phyloP scores from a whole-genome alignment of 2,888 invertebrate species.

The Cistogaster globosa region DNA sequence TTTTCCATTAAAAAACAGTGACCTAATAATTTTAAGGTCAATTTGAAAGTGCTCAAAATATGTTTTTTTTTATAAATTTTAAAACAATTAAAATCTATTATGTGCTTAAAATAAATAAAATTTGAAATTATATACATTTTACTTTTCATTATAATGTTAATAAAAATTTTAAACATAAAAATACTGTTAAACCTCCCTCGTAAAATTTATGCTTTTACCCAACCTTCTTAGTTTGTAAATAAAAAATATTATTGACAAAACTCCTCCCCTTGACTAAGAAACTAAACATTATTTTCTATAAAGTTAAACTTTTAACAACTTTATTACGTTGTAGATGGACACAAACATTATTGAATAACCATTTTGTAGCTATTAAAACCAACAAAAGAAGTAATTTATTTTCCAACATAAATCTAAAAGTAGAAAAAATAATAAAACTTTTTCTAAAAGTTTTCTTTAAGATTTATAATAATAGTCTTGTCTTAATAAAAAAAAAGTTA shows the following conservation, averaged over 20 bases:
- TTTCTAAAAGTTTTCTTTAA: conserved; percentile 42
- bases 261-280: conserved; percentile 1
- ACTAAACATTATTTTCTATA: background rate
- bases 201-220: background rate
- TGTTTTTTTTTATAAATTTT: no score
- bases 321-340: conserved; percentile 3
- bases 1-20: no score
- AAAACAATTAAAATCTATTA: no score
- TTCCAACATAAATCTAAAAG: conserved; percentile 26
- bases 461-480: conserved; percentile 20
- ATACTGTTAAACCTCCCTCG: background rate
- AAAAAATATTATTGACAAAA: conserved; percentile 8
- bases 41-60: no score
- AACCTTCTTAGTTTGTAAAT: background rate
- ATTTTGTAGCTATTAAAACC: conserved; percentile 43
- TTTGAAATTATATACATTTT: no score
- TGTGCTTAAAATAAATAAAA: no score
- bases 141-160: no score
- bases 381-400: conserved; percentile 59
- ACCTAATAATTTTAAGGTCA: no score
- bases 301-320: conserved; percentile 13
- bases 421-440: conserved; percentile 34
- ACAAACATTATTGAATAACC: conserved; percentile 47
- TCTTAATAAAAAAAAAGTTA: conserved; percentile 22
- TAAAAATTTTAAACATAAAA: no score